Conservation (phyloP, 2,888 invertebrate species). For the Eristalinus aeneus region DNA sequence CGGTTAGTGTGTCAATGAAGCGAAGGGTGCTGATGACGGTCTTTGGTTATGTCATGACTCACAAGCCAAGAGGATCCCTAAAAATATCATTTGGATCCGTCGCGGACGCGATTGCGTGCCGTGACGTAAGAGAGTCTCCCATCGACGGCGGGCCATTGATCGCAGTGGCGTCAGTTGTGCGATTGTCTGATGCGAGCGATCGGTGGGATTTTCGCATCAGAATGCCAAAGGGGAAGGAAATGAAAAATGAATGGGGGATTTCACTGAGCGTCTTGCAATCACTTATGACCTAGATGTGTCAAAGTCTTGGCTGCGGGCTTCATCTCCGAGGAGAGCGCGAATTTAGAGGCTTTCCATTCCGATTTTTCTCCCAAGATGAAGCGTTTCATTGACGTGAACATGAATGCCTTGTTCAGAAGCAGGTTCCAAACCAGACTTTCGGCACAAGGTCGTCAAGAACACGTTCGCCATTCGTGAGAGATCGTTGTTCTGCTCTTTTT, state of each 20-base stretch:
- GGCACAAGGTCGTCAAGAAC: background rate
- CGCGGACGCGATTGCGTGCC: conserved; percentile 17
- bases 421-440: background rate
- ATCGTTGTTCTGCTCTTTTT: background rate
- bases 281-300: background rate
- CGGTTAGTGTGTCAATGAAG: conserved; percentile 24
- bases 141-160: conserved; percentile 38
- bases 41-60: background rate
- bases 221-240: background rate
- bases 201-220: background rate
- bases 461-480: background rate
- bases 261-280: background rate
- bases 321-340: background rate
- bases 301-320: background rate
- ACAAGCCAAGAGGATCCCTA: conserved; percentile 25
- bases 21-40: conserved; percentile 16
- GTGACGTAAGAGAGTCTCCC: background rate
- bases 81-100: conserved; percentile 25
- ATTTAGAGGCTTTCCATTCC: no score
- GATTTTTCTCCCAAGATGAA: no score
- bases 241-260: background rate
- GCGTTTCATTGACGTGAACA: background rate
- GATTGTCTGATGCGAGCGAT: background rate
- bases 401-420: background rate
- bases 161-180: conserved; percentile 34